Evolutionary conservation across 2,113 vertebrate species (phyloP).

Genomic region (Spea bombifrons): DNA sequence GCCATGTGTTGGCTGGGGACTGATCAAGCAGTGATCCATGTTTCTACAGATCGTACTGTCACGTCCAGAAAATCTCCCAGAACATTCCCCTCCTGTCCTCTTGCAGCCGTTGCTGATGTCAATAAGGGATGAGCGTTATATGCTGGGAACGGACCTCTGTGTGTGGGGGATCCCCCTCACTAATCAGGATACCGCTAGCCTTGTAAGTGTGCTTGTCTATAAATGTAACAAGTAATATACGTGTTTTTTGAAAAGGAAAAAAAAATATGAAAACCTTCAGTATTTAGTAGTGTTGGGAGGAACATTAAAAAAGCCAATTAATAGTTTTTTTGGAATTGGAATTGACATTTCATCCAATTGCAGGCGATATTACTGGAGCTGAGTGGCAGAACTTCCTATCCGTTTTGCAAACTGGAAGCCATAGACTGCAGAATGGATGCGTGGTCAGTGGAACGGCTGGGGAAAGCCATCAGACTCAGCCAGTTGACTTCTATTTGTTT

Average conservation of each 20-base stretch:
- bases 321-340: not conserved
- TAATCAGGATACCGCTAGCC: constrained; percentile 51
- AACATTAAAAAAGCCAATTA: not conserved
- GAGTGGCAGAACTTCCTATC: constrained; percentile 48
- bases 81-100: constrained; percentile 31
- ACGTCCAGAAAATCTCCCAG: constrained; percentile 37
- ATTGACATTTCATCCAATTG: not conserved
- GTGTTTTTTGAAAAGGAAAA: too few species aligned
- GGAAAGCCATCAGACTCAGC: constrained; percentile 53
- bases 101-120: constrained; percentile 53
- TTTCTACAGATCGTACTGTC: constrained; percentile 46
- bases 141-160: constrained; percentile 52
- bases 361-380: constrained; percentile 58
- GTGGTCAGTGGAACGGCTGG: constrained; percentile 55
- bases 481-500: constrained; percentile 54
- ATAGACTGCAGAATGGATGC: constrained; percentile 51
- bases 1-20: too few species aligned
- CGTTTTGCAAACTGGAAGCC: constrained; percentile 53
- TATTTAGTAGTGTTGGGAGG: too few species aligned
- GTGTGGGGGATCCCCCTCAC: constrained; percentile 52
- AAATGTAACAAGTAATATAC: too few species aligned
- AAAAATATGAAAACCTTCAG: too few species aligned
- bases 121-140: constrained; percentile 54
- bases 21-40: not conserved
- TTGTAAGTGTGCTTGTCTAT: constrained; percentile 45